These are phyloP conservation scores for Gasteruption jaculator DNA, from an alignment of 2,888 invertebrate genomes.

Conservation along the genomic window DNA sequence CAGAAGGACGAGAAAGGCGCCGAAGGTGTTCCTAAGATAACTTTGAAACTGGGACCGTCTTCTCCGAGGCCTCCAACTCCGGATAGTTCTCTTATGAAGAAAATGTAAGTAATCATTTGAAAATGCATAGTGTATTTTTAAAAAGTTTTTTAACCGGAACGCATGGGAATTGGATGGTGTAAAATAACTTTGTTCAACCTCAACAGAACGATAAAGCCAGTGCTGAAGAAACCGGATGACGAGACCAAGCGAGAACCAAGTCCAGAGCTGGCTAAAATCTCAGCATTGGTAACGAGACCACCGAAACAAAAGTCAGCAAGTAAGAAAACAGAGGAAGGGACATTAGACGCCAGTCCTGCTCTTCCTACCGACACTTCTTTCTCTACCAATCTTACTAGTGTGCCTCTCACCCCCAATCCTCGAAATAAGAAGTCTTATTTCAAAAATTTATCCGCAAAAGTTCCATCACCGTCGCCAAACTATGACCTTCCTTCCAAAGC, in stretches of 20 bases:
- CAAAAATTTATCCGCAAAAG: slow-evolving; percentile 37
- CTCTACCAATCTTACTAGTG: slow-evolving; percentile 38
- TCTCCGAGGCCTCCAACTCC: slow-evolving; percentile 69
- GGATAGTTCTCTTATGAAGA: slow-evolving; percentile 57
- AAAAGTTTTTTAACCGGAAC: too few species aligned
- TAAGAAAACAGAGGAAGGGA: slow-evolving; percentile 47
- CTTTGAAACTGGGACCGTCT: slow-evolving; percentile 69
- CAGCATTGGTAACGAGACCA: slow-evolving; percentile 76
- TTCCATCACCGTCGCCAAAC: slow-evolving; percentile 29
- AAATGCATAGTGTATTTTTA: too few species aligned
- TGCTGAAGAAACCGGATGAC: slow-evolving; percentile 61
- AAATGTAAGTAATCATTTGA: slow-evolving; percentile 55
- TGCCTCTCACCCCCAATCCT: slow-evolving; percentile 35
- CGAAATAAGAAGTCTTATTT: slow-evolving; percentile 41
- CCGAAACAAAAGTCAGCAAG: slow-evolving; percentile 65
- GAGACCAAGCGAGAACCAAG: slow-evolving; percentile 64
- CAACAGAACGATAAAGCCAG: slow-evolving; percentile 63
- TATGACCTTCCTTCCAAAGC: slow-evolving; percentile 28
- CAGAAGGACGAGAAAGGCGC: slow-evolving; percentile 50
- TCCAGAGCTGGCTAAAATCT: slow-evolving; percentile 79
- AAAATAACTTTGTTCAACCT: slow-evolving; percentile 5
- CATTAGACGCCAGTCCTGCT: slow-evolving; percentile 40
- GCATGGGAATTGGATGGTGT: not conserved
- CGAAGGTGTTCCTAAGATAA: slow-evolving; percentile 72
- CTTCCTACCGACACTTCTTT: slow-evolving; percentile 42